Conservation (phyloP, 2,113 vertebrate genomes). For the Puffinus mauretanicus region DNA sequence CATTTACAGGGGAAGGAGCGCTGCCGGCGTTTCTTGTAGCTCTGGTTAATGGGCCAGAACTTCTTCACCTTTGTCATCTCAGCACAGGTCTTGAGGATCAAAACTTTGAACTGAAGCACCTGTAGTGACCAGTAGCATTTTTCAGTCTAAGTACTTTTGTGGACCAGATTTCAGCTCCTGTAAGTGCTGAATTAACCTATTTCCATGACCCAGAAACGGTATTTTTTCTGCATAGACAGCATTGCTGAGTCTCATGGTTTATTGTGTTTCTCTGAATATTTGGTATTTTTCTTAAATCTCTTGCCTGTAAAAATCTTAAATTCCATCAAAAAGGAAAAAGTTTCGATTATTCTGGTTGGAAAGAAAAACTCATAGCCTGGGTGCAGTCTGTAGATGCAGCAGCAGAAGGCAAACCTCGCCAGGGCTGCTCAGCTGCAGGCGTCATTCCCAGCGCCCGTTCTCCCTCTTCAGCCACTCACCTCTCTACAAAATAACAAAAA, state of each 20-base stretch:
- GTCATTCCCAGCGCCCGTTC: rapidly evolving
- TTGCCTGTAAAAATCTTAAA: not conserved
- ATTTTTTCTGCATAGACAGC: not conserved
- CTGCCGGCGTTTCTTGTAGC: not conserved
- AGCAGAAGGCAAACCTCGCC: not conserved
- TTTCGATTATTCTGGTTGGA: not conserved
- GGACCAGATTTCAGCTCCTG: not conserved
- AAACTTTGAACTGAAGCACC: not conserved
- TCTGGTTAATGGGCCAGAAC: not conserved
- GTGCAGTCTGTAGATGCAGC: not conserved
- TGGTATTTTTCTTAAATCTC: not conserved
- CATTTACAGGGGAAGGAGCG: not conserved
- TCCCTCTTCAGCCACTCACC: not conserved
- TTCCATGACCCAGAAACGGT: not conserved
- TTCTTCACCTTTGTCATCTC: not conserved
- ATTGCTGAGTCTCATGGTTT: not conserved
- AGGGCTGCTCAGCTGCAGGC: not conserved
- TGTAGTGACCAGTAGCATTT: not conserved
- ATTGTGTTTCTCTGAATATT: not conserved
- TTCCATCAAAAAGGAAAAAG: not conserved
- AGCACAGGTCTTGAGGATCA: not conserved
- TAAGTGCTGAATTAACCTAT: not conserved
- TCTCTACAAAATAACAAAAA: not conserved
- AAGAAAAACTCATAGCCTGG: rapidly evolving
- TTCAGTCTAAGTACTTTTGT: not conserved